phyloP scores from a whole-genome alignment of 2,113 vertebrate genomes.

The Dicerorhinus sumatrensis region DNA sequence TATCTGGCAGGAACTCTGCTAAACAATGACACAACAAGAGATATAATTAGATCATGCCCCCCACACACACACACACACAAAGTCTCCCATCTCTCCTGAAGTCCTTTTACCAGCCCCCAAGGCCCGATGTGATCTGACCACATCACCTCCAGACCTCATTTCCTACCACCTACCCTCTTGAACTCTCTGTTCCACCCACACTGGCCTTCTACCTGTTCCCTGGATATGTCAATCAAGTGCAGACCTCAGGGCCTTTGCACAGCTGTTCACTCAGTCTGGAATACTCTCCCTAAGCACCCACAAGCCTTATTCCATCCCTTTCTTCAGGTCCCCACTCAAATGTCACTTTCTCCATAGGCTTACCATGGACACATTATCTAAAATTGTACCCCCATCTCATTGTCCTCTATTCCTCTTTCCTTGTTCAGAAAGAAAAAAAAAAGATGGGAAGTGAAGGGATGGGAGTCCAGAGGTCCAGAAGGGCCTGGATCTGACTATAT shows the following conservation, averaged over 20 bases:
- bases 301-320: not conserved
- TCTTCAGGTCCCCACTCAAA: not conserved
- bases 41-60: no score
- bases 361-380: not conserved
- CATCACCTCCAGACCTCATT: not conserved
- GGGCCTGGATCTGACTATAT: not conserved
- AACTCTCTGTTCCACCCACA: not conserved
- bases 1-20: not conserved
- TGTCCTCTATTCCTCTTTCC: not conserved
- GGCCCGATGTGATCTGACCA: not conserved
- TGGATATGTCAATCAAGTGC: not conserved
- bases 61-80: no score
- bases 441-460: fast-evolving
- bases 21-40: not conserved
- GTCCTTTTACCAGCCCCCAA: not conserved
- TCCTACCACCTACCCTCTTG: not conserved
- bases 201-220: not conserved
- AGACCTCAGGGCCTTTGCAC: not conserved
- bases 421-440: not conserved
- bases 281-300: not conserved
- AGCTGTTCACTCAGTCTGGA: not conserved
- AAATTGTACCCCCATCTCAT: no score
- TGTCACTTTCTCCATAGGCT: not conserved
- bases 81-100: not conserved
- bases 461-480: not conserved